These are phyloP conservation scores for Pocillopora damicornis DNA, from an alignment of 64 coral and sea anemone species.

Conservation along the genomic window DNA sequence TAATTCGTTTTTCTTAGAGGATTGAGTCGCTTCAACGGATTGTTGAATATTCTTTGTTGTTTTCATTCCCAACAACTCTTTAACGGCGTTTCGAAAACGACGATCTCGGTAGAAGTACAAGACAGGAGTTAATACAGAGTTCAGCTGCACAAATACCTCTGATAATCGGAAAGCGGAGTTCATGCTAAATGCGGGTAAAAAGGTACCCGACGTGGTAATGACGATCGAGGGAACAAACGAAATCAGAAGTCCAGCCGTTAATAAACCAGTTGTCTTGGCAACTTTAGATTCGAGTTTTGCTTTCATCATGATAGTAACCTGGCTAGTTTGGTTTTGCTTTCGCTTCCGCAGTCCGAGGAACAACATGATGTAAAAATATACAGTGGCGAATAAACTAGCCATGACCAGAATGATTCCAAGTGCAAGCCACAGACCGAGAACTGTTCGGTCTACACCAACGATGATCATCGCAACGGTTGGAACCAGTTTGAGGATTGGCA, in stretches of 20 bases:
- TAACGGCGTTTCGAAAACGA: background rate
- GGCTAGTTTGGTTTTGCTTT: background rate
- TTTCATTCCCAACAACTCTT: background rate
- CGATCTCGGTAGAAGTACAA: conserved; percentile 2
- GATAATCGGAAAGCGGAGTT: background rate
- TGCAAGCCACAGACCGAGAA: too few species aligned
- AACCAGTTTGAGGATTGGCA: background rate
- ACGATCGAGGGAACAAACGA: background rate
- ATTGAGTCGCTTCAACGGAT: background rate
- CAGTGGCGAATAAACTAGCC: background rate
- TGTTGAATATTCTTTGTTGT: background rate
- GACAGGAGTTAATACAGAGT: background rate
- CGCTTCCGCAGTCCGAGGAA: background rate
- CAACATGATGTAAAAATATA: background rate
- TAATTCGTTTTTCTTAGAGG: background rate
- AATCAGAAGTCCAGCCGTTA: background rate
- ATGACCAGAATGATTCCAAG: background rate
- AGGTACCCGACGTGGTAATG: background rate
- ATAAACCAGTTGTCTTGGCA: background rate
- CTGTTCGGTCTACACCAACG: background rate
- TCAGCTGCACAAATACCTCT: background rate
- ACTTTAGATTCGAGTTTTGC: background rate
- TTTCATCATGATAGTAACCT: background rate
- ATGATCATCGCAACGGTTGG: background rate
- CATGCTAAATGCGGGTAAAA: background rate